phyloP scores from a whole-genome alignment of 2,888 invertebrate species.

The Cordilura impudica region DNA sequence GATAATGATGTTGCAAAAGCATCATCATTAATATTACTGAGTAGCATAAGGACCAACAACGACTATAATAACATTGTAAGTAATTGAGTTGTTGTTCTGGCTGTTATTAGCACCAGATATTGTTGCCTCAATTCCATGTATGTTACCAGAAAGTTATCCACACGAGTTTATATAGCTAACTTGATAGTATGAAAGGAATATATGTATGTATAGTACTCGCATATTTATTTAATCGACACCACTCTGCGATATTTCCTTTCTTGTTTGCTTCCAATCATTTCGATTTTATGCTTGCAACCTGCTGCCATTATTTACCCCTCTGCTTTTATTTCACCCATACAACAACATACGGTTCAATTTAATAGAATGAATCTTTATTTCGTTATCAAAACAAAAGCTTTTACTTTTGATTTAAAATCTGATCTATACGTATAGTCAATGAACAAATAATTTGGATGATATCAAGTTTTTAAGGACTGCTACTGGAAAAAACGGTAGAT shows the following conservation, averaged over 20 bases:
- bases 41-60: slow-evolving; percentile 63
- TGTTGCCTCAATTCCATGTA: not conserved
- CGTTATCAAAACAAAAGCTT: slow-evolving; percentile 69
- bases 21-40: slow-evolving; percentile 67
- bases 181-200: not conserved
- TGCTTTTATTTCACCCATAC: slow-evolving; percentile 62
- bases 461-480: too few species aligned
- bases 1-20: slow-evolving; percentile 49
- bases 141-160: slow-evolving; percentile 1
- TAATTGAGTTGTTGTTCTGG: slow-evolving; percentile 57
- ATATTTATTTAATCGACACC: slow-evolving; percentile 63
- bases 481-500: too few species aligned
- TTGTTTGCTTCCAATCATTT: slow-evolving; percentile 41
- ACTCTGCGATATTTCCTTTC: slow-evolving; percentile 43
- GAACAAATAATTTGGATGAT: slow-evolving; percentile 5
- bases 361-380: slow-evolving; percentile 73
- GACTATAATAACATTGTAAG: slow-evolving; percentile 54
- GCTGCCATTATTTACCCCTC: slow-evolving; percentile 25
- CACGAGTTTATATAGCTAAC: slow-evolving; percentile 3
- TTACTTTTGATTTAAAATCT: slow-evolving; percentile 49
- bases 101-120: slow-evolving; percentile 21
- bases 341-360: slow-evolving; percentile 73
- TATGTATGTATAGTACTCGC: not conserved
- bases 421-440: slow-evolving; percentile 9
- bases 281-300: slow-evolving; percentile 51